Conservation (phyloP, 2,888 invertebrate genomes). For the Lasius fuliginosus region DNA sequence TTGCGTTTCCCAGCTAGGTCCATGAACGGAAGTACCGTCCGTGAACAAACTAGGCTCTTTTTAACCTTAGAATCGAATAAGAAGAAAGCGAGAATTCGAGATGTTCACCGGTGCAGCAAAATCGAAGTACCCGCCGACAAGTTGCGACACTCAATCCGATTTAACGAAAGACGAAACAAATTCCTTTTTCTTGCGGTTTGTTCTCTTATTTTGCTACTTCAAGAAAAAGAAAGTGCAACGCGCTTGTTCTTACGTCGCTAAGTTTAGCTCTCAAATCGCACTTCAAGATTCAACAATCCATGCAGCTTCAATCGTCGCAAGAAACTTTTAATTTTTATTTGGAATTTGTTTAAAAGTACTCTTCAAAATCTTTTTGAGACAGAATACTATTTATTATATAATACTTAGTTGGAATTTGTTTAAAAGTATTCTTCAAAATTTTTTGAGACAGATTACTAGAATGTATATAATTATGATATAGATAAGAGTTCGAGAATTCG, state of each 20-base stretch:
- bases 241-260: background rate
- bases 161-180: conserved; percentile 35
- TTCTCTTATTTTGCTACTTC: background rate
- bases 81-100: conserved; percentile 29
- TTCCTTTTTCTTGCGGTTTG: background rate
- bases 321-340: background rate
- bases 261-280: background rate
- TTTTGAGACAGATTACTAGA: background rate
- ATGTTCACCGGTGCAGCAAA: conserved; percentile 20
- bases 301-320: background rate
- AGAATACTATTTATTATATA: background rate
- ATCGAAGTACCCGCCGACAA: conserved; percentile 37
- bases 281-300: background rate
- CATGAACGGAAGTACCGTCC: conserved; percentile 16
- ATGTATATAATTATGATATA: background rate
- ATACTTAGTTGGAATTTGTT: background rate
- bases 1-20: conserved; percentile 45
- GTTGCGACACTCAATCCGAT: conserved; percentile 35
- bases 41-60: conserved; percentile 46
- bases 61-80: conserved; percentile 47
- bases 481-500: background rate
- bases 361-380: background rate
- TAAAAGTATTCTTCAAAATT: background rate
- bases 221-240: background rate
- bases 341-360: conserved; percentile 10